Evolutionary conservation across 2,888 invertebrate species (phyloP), one percentile per base, ranked within the genome.

Genomic region (Ecdyonurus torrentis): DNA sequence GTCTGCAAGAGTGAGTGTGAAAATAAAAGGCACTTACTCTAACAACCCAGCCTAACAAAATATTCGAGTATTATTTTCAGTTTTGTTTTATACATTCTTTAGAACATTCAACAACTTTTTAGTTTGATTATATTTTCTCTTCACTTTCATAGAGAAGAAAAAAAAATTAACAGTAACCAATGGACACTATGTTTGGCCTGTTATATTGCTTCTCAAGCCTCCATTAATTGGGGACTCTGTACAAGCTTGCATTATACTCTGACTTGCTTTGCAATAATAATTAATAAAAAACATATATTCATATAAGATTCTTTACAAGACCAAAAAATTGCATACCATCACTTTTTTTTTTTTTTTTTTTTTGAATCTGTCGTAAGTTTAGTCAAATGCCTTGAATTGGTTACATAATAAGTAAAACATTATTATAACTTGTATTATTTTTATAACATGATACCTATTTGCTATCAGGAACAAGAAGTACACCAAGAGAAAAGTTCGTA

Each of bases 401-500:
- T 37, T 25, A 25, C 50, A 58, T 59, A 58, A 61, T 60, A 63
- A 61, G 59, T 63, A 65, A 65, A 67, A 67, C 66, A 67, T 63
- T 66, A n/a, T 65, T 65, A 63, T 66, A 67, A 37, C 37, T 37
- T 37, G 5, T 37, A 10, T 37, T 37, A 10, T 37, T 37, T 37
- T 64, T 67, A 65, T 65, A 67, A 67, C 66, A 64, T 64, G 64
- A 61, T 61, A 64, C 64, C 66, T 66, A 66, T 62, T 58, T 61
- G 58, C 67, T 66, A 67, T 62, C 64, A 67, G 66, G 66, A 67
- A 67, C 67, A 65, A 65, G 66, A 67, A 67, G 64, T 66, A 67
- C 67, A 67, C 66, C 67, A 67, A 66, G 66, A 67, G 62, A 66
- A n/a, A 67, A 65, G 66, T 65, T 64, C 59, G 65, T 66, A 67